A percentile compares a stretch with the other conserved stretches of the same genome.
phyloP scores from a whole-genome alignment of 2,113 vertebrate genomes.

The Neogobius melanostomus region DNA sequence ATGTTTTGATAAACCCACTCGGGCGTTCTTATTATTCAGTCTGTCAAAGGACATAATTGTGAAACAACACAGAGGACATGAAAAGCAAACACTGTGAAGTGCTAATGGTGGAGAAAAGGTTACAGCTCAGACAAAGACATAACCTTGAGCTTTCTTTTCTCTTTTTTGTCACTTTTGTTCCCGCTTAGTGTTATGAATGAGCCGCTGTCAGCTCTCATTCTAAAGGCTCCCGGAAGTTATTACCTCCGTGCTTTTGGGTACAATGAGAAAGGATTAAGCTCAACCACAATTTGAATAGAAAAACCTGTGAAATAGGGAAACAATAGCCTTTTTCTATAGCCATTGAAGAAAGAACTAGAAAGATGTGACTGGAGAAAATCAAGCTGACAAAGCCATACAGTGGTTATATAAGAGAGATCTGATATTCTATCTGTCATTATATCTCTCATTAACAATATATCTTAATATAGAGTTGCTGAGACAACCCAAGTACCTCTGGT shows the following conservation, averaged over 20 bases:
- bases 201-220: neutral
- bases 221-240: conserved; percentile 11
- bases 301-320: conserved; percentile 6
- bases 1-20: conserved; percentile 2
- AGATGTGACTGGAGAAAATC: neutral
- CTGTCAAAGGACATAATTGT: conserved; percentile 4
- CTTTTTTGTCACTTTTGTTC: conserved; percentile 1
- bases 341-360: neutral
- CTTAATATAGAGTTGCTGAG: too few relatives aligned
- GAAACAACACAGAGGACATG: neutral
- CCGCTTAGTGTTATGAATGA: neutral
- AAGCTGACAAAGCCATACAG: neutral
- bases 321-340: conserved; percentile 3
- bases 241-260: conserved; percentile 13
- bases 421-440: neutral
- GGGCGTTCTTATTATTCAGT: neutral
- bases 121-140: neutral
- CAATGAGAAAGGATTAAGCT: conserved; percentile 6
- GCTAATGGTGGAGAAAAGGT: neutral
- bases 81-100: neutral
- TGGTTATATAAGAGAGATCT: neutral
- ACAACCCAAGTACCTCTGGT: too few relatives aligned
- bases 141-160: conserved; percentile 12
- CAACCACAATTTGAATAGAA: conserved; percentile 28
- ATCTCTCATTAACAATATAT: too few relatives aligned